Base-by-base conservation (phyloP, 2,888 invertebrate genomes). In the Pristionchus mayeri region DNA sequence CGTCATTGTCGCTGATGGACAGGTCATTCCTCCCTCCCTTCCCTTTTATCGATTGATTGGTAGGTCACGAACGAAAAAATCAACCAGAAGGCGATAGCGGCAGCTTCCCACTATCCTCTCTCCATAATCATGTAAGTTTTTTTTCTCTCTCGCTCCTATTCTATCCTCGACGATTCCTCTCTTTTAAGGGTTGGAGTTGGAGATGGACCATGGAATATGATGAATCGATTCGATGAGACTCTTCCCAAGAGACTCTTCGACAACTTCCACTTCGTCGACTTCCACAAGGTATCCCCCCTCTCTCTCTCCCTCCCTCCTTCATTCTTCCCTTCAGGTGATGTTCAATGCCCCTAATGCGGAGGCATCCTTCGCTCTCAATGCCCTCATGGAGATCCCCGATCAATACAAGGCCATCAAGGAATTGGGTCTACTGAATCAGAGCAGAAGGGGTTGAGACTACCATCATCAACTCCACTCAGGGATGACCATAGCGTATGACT, bases 191-290 rank as follows among this genome's bases (percentile, higher is more conserved):
- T 94, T 6, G 94, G 94, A 13, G 94, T 94, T 2, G 94, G 94
- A 24, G 94, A 94, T 88, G 94, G 94, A 34, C 94, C 94, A 0
- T 94, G 94, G 94, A 93, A 93, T 81, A 93, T 93, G 91, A 94
- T 94, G 94, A 93, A 93, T 75, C 93, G 94, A 85, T 94, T 94
- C 90, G 94, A 94, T 89, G 94, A 94, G 86, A 91, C 92, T 40
- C 90, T 94, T 67, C 94, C 94, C 11, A 91, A 93, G 81, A 91
- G 94, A 84, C 92, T 93, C 71, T 94, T 94, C 91, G 94, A 94
- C 91, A 94, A 94, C 90, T 94, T 94, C 92, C 94, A 94, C 87
- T 94, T 94, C 91, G 94, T 94, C 48, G 93, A 94, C 87, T 94
- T 93, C 90, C 93, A 94, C 87, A 92, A 92, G 88, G 93, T 94